These are phyloP conservation scores for Gavia stellata DNA, from an alignment of 2,113 vertebrate genomes.

Conservation along the genomic window DNA sequence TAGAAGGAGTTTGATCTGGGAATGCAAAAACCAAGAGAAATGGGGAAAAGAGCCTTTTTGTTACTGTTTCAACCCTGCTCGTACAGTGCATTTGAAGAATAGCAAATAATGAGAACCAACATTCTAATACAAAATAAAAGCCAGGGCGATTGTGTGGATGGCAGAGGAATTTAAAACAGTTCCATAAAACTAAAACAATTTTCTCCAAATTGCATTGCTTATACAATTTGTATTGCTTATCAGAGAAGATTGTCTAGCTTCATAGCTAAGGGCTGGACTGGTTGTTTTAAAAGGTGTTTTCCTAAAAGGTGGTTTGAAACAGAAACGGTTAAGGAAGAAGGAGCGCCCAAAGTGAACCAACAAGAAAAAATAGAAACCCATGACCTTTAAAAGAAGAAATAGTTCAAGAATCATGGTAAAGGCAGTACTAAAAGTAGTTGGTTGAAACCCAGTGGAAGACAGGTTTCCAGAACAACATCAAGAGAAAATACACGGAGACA, in stretches of 20 bases:
- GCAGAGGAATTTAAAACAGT: conserved; percentile 24
- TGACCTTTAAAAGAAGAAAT: not conserved
- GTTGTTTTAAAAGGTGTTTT: not conserved
- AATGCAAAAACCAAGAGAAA: not conserved
- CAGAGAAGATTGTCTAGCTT: not conserved
- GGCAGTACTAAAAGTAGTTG: not conserved
- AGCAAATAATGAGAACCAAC: conserved; percentile 6
- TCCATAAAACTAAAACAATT: not conserved
- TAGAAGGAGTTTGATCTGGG: not conserved
- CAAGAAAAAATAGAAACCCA: not conserved
- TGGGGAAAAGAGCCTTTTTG: not conserved
- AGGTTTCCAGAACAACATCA: not conserved
- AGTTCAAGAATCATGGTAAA: not conserved
- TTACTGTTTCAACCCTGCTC: not conserved
- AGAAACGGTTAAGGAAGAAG: not conserved
- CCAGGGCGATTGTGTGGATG: not conserved
- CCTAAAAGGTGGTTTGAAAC: not conserved
- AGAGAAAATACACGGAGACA: not conserved
- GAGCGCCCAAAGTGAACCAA: not conserved
- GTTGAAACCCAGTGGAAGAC: not conserved
- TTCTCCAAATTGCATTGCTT: not conserved
- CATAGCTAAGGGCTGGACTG: not conserved
- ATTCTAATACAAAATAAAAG: conserved; percentile 5
- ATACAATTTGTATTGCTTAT: not conserved
- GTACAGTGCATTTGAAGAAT: not conserved